These are phyloP conservation scores for Anser cygnoides DNA, from an alignment of 2,113 vertebrate species.

Conservation along the genomic window DNA sequence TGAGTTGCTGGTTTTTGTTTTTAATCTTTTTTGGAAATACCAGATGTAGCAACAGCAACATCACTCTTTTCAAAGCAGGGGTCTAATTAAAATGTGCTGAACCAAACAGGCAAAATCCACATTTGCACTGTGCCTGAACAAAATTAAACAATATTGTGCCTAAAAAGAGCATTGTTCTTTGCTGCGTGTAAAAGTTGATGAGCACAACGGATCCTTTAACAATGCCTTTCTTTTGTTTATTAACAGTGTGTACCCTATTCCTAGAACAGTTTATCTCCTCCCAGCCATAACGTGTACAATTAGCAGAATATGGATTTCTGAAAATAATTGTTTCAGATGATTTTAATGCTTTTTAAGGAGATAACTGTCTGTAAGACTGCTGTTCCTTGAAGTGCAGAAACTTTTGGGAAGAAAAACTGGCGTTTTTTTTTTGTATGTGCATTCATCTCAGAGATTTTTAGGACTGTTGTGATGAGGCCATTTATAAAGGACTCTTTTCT, in stretches of 20 bases:
- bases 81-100: conserved; percentile 25
- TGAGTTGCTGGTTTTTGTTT: not conserved
- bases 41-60: not conserved
- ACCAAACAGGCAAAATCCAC: conserved; percentile 11
- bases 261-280: not conserved
- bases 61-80: not conserved
- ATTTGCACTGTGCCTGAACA: not conserved
- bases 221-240: not conserved
- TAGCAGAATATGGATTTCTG: not conserved
- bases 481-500: not conserved
- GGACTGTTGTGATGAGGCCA: not conserved
- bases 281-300: not conserved
- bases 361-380: not conserved
- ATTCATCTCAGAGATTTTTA: not conserved
- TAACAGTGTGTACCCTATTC: not conserved
- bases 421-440: rapidly evolving
- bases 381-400: not conserved
- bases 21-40: not conserved
- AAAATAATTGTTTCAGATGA: not conserved
- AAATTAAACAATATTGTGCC: not conserved
- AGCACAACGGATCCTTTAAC: not conserved
- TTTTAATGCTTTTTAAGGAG: not conserved
- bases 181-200: not conserved
- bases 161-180: not conserved
- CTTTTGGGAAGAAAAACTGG: not conserved